These are phyloP conservation scores for Mus spicilegus DNA, from an alignment of 2,113 vertebrate genomes.

Conservation along the genomic window DNA sequence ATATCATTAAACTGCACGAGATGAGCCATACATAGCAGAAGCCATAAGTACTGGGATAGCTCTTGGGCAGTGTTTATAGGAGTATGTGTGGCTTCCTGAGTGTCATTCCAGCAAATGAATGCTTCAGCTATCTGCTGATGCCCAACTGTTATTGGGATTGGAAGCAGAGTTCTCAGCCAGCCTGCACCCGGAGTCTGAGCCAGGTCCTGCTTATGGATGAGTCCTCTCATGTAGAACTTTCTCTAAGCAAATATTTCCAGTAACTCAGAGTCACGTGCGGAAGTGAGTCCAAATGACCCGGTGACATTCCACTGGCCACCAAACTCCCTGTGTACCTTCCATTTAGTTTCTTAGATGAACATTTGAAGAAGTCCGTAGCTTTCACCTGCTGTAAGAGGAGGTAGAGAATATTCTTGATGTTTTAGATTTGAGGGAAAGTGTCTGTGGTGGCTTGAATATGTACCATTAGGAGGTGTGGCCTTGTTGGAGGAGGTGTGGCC, in stretches of 20 bases:
- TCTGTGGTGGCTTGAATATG: too few relatives aligned
- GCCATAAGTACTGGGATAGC: not conserved
- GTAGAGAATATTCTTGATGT: not conserved
- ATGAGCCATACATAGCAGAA: not conserved
- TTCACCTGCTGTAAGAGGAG: not conserved
- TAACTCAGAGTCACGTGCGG: conserved; percentile 10
- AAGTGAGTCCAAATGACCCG: not conserved
- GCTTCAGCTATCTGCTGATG: conserved; percentile 13
- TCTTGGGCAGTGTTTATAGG: not conserved
- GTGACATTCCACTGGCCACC: not conserved
- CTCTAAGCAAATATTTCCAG: conserved; percentile 36
- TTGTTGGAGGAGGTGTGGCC: too few relatives aligned
- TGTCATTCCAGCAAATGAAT: not conserved
- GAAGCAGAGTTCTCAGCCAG: not conserved
- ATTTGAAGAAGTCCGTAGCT: not conserved
- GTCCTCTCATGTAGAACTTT: not conserved
- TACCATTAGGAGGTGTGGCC: too few relatives aligned
- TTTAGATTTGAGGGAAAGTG: not conserved
- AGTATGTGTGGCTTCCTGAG: not conserved
- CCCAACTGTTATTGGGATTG: conserved; percentile 27
- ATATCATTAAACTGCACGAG: not conserved
- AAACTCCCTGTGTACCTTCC: not conserved
- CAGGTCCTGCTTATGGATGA: not conserved
- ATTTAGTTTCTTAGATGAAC: not conserved
- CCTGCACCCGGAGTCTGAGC: not conserved